These are phyloP conservation scores for Acronicta aceris DNA, from an alignment of 2,888 invertebrate genomes.

Conservation along the genomic window DNA sequence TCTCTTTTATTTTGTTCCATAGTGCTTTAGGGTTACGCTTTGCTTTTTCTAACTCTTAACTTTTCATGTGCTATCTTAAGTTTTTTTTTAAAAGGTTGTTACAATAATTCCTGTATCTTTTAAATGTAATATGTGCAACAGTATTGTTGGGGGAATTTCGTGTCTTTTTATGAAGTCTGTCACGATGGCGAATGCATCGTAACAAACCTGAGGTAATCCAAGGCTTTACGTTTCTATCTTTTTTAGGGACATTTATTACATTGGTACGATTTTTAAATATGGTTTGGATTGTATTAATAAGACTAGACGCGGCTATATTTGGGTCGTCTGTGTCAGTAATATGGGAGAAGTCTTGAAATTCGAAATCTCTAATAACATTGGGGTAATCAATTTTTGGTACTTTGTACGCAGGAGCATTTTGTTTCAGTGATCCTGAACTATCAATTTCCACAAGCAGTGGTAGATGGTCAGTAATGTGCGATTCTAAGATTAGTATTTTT, in stretches of 20 bases:
- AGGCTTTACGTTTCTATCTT: not conserved
- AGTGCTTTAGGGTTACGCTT: slow-evolving; percentile 1
- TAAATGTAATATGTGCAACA: not conserved
- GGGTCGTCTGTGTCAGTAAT: too few relatives aligned
- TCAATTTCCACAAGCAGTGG: too few relatives aligned
- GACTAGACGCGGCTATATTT: not conserved
- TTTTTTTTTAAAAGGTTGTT: not conserved
- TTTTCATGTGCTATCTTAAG: slow-evolving; percentile 1
- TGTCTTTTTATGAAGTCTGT: not conserved
- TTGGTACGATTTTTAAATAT: too few relatives aligned
- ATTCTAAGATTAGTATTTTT: too few relatives aligned
- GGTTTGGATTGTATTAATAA: not conserved
- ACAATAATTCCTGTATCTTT: slow-evolving; percentile 1
- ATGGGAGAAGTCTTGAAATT: too few relatives aligned
- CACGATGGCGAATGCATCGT: too few relatives aligned
- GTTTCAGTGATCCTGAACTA: too few relatives aligned
- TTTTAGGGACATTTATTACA: slow-evolving; percentile 1
- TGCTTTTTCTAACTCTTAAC: not conserved
- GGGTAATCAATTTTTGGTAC: too few relatives aligned
- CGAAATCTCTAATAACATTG: too few relatives aligned
- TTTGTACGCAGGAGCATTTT: too few relatives aligned
- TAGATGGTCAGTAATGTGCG: too few relatives aligned
- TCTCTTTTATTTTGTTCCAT: slow-evolving; percentile 1
- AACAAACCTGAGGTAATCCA: too few relatives aligned
- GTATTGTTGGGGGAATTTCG: not conserved